A percentile compares a stretch with the other conserved stretches of the same genome.
phyloP scores from a whole-genome alignment of 2,113 vertebrate species.

The Corythornis vintsioides region DNA sequence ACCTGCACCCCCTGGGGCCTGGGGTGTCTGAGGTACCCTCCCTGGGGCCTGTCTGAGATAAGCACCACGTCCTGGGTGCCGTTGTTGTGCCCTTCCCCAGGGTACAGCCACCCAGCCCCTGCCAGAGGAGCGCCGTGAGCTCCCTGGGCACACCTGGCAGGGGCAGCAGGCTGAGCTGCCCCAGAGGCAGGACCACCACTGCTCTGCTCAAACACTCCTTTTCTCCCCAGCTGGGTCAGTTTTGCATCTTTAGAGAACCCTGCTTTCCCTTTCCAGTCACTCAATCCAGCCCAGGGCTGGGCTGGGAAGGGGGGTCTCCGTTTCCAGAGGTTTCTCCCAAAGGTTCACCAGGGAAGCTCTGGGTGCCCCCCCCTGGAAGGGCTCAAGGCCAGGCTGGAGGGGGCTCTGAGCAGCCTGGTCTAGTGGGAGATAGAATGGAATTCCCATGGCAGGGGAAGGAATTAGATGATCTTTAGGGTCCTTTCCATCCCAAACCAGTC shows the following conservation, averaged over 20 bases:
- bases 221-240: neutral
- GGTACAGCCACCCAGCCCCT: neutral
- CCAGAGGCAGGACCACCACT: neutral
- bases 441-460: too few species aligned
- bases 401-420: too few species aligned
- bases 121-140: rapidly evolving
- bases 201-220: neutral
- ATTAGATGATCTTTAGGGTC: neutral
- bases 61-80: neutral
- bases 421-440: neutral
- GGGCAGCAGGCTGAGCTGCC: neutral
- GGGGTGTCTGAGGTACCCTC: neutral
- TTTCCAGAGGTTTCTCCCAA: neutral
- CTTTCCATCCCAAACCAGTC: neutral
- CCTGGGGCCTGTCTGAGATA: too few species aligned
- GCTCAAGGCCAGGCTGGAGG: too few species aligned
- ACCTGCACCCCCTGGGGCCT: neutral
- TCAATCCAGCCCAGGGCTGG: neutral
- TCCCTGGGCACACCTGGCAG: neutral
- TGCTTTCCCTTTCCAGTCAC: neutral
- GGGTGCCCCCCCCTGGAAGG: too few species aligned
- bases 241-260: neutral
- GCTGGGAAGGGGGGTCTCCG: neutral
- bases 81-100: neutral
- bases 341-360: neutral